Conservation (phyloP, 1,140 invertebrate species). For the Campoletis sonorensis region DNA sequence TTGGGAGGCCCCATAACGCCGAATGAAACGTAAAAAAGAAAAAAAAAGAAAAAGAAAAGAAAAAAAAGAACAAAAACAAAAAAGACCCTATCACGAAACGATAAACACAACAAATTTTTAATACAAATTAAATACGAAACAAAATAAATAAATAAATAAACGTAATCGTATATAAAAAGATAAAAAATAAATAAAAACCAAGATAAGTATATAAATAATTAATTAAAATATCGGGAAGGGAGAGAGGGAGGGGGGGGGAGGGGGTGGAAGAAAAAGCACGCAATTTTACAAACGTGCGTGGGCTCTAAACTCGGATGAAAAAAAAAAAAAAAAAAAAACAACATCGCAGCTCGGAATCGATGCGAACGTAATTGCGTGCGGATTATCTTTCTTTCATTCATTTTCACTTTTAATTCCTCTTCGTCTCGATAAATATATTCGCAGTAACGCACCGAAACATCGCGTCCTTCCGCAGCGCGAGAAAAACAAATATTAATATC, state of each 20-base stretch:
- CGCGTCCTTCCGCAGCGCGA: neutral
- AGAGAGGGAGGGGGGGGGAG: neutral
- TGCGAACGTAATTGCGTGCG: no score
- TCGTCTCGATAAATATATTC: neutral
- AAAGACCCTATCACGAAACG: constrained; percentile 4
- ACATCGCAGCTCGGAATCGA: neutral
- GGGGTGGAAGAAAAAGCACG: neutral
- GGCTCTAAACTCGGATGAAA: neutral
- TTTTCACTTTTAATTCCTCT: neutral
- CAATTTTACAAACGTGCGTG: neutral
- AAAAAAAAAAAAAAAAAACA: no score
- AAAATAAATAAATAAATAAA: no score
- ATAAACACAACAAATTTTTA: constrained; percentile 30
- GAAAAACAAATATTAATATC: neutral
- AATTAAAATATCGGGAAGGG: neutral
- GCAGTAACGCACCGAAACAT: neutral
- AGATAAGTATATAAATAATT: constrained; percentile 11
- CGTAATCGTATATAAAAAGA: no score
- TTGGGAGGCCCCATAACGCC: constrained; percentile 61
- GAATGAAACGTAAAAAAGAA: constrained; percentile 50
- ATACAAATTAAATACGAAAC: constrained; percentile 21
- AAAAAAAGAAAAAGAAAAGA: no score
- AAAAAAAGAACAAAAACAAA: no score
- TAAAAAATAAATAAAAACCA: constrained; percentile 5
- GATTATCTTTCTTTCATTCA: neutral